Percentiles rank a stretch among this genome's conserved stretches.
phyloP scores from a whole-genome alignment of 2,888 invertebrate species.

The Crossocerus cetratus region DNA sequence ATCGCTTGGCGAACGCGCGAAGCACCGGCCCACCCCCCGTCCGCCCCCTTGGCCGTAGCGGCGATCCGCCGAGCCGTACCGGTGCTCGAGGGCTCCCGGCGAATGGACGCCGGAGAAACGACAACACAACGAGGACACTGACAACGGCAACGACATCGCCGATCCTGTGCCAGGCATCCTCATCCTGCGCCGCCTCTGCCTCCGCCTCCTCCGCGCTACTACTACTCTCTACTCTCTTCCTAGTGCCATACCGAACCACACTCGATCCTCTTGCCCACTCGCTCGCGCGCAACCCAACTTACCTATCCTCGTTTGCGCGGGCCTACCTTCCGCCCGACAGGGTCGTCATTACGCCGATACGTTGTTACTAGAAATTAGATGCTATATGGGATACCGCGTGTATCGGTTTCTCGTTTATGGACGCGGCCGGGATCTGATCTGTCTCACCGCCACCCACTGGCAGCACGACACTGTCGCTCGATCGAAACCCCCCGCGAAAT shows the following conservation, averaged over 20 bases:
- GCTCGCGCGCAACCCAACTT: constrained; percentile 45
- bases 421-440: not conserved
- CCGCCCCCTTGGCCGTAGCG: constrained; percentile 2
- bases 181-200: too few species aligned
- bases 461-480: not conserved
- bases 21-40: constrained; percentile 12
- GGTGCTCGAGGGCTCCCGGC: constrained; percentile 16
- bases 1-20: constrained; percentile 39
- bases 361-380: constrained; percentile 60
- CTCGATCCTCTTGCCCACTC: constrained; percentile 23
- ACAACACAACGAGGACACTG: constrained; percentile 66
- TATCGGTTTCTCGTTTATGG: constrained; percentile 31
- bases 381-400: constrained; percentile 39
- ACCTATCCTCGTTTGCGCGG: constrained; percentile 54
- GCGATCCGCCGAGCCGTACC: not conserved
- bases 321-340: constrained; percentile 44
- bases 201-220: not conserved
- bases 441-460: not conserved
- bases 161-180: not conserved
- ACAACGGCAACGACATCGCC: constrained; percentile 56
- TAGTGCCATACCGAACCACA: constrained; percentile 30
- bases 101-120: constrained; percentile 65
- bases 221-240: constrained; percentile 53
- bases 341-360: constrained; percentile 51
- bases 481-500: not conserved